Conservation (phyloP, 2,113 vertebrate genomes). For the Melanostigma gelatinosum region DNA sequence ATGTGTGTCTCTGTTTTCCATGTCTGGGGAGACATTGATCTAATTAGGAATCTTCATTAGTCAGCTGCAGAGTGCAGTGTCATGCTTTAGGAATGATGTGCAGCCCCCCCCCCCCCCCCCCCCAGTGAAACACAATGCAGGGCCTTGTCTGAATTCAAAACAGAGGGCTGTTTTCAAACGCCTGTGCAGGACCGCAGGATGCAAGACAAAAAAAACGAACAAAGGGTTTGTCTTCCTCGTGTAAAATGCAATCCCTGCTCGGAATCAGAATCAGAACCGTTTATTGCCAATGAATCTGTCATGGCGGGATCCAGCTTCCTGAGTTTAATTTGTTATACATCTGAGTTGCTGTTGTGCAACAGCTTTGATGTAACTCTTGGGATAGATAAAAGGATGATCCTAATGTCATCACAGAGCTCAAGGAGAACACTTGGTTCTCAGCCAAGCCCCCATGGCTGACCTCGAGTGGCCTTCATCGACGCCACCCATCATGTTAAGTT, state of each 20-base stretch:
- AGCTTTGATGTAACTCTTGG: neutral
- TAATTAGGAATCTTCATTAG: conserved; percentile 80
- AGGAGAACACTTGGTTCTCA: neutral
- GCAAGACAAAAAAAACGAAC: neutral
- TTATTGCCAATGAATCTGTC: too few species aligned
- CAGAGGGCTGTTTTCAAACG: conserved; percentile 60
- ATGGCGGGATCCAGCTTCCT: neutral
- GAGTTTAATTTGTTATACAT: neutral
- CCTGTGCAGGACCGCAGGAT: conserved; percentile 23
- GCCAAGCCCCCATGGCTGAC: too few species aligned
- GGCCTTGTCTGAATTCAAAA: conserved; percentile 68
- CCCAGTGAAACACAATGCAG: conserved; percentile 56
- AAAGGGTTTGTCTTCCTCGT: conserved; percentile 29
- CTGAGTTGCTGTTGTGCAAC: conserved; percentile 9
- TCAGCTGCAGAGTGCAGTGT: conserved; percentile 73
- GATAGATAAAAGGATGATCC: neutral
- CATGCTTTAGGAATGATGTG: conserved; percentile 75
- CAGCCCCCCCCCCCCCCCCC: conserved; percentile 5
- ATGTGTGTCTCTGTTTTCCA: conserved; percentile 65
- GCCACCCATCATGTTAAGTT: neutral
- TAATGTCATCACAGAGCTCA: neutral
- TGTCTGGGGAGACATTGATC: conserved; percentile 74
- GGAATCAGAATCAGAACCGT: too few species aligned
- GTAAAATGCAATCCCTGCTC: neutral
- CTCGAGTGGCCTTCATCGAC: neutral